Evolutionary conservation across 2,113 vertebrate species (phyloP).

Genomic region (Callochromis pleurospilus): DNA sequence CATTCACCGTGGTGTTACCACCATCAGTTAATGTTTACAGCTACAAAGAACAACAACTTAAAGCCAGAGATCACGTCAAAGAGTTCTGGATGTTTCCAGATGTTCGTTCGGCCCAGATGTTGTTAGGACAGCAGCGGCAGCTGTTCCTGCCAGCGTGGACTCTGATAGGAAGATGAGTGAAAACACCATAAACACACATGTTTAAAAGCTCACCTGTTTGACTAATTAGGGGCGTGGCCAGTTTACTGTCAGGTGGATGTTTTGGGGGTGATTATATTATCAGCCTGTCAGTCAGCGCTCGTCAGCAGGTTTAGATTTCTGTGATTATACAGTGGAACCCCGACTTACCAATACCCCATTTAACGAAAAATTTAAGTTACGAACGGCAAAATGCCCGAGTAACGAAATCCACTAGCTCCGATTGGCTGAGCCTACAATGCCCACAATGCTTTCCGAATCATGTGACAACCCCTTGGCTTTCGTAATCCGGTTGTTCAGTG

Average conservation of each 20-base stretch:
- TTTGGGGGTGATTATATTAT: not conserved
- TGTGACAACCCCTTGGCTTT: not conserved
- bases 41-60: not conserved
- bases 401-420: fast-evolving
- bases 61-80: not conserved
- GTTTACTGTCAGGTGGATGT: not conserved
- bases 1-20: fast-evolving
- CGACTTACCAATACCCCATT: fast-evolving
- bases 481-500: not conserved
- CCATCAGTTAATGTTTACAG: fast-evolving
- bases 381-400: fast-evolving
- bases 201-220: not conserved
- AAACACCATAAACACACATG: not conserved
- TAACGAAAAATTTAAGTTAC: fast-evolving
- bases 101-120: not conserved
- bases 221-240: not conserved
- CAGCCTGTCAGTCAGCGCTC: not conserved
- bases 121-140: not conserved
- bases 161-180: not conserved
- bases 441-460: fast-evolving
- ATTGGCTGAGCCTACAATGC: not conserved
- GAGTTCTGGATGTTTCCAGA: not conserved
- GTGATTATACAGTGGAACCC: not conserved
- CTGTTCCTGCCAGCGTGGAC: not conserved
- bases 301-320: not conserved